These are phyloP conservation scores for Euthynnus affinis DNA, from an alignment of 2,797 vertebrate species.

Conservation along the genomic window DNA sequence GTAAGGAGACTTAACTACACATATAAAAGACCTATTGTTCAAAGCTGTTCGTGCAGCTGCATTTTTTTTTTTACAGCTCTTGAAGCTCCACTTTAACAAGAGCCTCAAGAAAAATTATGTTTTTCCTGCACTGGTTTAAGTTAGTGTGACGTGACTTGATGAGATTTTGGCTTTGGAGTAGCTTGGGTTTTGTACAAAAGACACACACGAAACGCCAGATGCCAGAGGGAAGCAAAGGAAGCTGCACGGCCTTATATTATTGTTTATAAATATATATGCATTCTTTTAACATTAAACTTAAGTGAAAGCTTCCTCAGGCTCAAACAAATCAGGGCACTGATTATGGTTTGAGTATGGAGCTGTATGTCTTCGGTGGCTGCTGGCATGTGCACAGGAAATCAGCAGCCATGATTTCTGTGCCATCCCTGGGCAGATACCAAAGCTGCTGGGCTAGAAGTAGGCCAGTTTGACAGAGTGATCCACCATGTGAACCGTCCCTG, in stretches of 20 bases:
- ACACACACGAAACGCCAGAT: not conserved
- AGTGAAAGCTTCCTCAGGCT: not conserved
- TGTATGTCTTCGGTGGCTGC: constrained; percentile 19
- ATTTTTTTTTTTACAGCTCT: constrained; percentile 26
- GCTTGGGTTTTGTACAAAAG: constrained; percentile 9
- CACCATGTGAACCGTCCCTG: constrained; percentile 53
- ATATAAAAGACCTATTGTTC: constrained; percentile 58
- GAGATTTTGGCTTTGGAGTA: constrained; percentile 12
- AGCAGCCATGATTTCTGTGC: constrained; percentile 42
- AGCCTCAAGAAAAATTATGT: constrained; percentile 46
- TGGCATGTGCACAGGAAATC: constrained; percentile 35
- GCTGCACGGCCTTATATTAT: constrained; percentile 33
- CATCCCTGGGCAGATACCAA: constrained; percentile 51
- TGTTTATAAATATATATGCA: not conserved
- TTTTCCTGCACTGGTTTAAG: constrained; percentile 24
- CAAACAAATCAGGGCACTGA: constrained; percentile 24
- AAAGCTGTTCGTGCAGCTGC: constrained; percentile 47
- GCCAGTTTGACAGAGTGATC: constrained; percentile 72
- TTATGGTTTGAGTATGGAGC: constrained; percentile 22
- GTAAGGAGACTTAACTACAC: constrained; percentile 23
- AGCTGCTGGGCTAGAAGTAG: constrained; percentile 68
- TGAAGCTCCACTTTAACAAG: constrained; percentile 14
- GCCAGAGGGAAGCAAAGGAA: constrained; percentile 4
- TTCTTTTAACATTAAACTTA: not conserved
- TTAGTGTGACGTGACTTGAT: not conserved